Evolutionary conservation across 64 coral and sea anemone genomes (phyloP), one percentile per base, ranked within the genome.

Genomic region (Acropora tenuis): DNA sequence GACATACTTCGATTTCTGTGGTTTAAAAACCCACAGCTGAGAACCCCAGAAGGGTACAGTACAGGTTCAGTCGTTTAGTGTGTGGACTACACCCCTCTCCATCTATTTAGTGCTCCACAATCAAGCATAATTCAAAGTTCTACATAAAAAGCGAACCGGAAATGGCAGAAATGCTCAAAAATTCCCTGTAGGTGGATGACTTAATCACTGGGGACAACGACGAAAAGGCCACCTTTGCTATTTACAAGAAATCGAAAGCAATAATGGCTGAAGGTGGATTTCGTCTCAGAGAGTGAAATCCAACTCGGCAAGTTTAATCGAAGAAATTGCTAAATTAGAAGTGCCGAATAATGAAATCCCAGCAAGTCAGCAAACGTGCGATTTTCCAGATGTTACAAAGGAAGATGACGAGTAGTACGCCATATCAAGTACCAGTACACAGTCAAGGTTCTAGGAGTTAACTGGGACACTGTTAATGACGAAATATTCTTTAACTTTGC

Each of bases 1-100:
- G 74, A 45, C 74, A 76, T 76, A 40, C 74, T 92, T 92, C 67
- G 90, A 92, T 83, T 82, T 74, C n/a, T 75, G 55, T 8, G 90
- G 90, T 57, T 78, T 85, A 40, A 46, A 82, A 82, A 40, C 46
- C 78, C 89, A 17, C 84, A 86, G 53, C 76, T 75, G 1, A 95
- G 80, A 67, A 80, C 43, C 9, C 43, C 50, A 13, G 79, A 87
- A 79, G 69, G 67, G 41, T 90, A 69, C 30, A 90, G 78, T 73
- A 76, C 86, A 57, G 48, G 74, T 76, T 76, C 74, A 76, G 12
- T 47, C 41, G 41, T 76, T 76, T 43, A 76, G 74, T 45, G 74
- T 76, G 47, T 76, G 18, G 43, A 76, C 74, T 76, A 76, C 30
- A 0, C 30, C 30, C 30, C 30, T 30, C 30, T 30, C 30, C 30